Evolutionary conservation across 2,888 invertebrate genomes (phyloP).

Genomic region (Nasonia oneida): DNA sequence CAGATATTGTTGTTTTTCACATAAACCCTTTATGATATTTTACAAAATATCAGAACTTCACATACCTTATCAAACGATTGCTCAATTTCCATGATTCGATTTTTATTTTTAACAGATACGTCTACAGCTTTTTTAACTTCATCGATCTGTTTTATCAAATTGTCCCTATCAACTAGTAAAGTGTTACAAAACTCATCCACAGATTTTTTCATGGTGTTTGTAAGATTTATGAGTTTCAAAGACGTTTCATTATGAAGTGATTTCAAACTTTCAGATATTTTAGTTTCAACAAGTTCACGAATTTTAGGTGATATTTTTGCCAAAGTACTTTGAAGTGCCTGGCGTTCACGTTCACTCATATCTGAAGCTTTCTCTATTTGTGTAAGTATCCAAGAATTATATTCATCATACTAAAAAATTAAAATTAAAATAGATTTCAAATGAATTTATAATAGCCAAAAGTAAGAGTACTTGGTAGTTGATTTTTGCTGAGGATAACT

Average conservation of each 20-base stretch:
- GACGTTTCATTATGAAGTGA: slow-evolving; percentile 66
- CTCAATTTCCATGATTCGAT: slow-evolving; percentile 64
- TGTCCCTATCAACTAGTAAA: slow-evolving; percentile 66
- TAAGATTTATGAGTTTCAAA: slow-evolving; percentile 68
- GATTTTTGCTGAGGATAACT: slow-evolving; percentile 54
- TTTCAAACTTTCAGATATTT: slow-evolving; percentile 70
- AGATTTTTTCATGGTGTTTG: slow-evolving; percentile 67
- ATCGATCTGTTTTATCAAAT: slow-evolving; percentile 65
- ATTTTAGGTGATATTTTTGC: slow-evolving; percentile 68
- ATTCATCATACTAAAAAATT: slow-evolving; percentile 67
- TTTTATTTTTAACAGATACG: slow-evolving; percentile 65
- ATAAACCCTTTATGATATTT: slow-evolving; percentile 32
- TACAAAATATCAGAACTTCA: not conserved
- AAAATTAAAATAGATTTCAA: not conserved
- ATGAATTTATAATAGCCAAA: not conserved
- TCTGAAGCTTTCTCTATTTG: slow-evolving; percentile 65
- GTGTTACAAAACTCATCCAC: slow-evolving; percentile 66
- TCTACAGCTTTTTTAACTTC: slow-evolving; percentile 66
- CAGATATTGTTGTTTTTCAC: not conserved
- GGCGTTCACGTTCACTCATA: slow-evolving; percentile 66
- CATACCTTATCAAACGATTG: slow-evolving; percentile 63
- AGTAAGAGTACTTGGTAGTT: slow-evolving; percentile 10
- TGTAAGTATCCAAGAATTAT: slow-evolving; percentile 69
- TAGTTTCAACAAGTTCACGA: slow-evolving; percentile 68
- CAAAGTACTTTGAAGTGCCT: slow-evolving; percentile 65